phyloP scores from a whole-genome alignment of 2,888 invertebrate genomes.

The Drosophila paramelanica region DNA sequence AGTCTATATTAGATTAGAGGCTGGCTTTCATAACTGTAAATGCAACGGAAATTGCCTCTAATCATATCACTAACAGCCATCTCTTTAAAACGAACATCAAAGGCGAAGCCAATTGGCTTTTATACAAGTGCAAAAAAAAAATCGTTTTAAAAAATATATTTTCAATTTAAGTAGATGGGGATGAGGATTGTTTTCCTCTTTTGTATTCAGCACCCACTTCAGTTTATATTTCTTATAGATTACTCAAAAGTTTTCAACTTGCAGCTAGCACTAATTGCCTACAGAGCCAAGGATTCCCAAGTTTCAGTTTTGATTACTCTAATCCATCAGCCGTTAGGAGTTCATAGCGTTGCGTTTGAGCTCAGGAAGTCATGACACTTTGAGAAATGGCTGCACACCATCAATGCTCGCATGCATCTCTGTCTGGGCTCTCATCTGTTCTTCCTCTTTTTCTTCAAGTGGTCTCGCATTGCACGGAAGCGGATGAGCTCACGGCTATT shows the following conservation, averaged over 20 bases:
- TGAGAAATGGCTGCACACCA: constrained; percentile 48
- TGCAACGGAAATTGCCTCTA: constrained; percentile 32
- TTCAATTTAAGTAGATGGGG: background rate
- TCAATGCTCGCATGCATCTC: constrained; percentile 51
- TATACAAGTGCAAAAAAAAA: background rate
- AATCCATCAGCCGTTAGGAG: constrained; percentile 40
- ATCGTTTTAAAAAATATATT: background rate
- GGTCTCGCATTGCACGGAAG: constrained; percentile 27
- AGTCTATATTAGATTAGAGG: constrained; percentile 70
- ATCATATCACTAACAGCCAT: constrained; percentile 37
- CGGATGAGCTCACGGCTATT: constrained; percentile 62
- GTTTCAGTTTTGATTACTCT: constrained; percentile 37
- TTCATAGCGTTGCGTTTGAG: constrained; percentile 6
- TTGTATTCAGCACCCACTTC: background rate
- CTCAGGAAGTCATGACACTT: constrained; percentile 43
- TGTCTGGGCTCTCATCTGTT: constrained; percentile 29
- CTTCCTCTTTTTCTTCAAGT: constrained; percentile 18
- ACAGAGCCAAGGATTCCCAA: background rate
- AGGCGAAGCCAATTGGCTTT: constrained; percentile 18
- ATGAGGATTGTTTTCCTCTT: background rate
- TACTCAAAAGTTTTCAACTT: constrained; percentile 10
- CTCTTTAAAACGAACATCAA: constrained; percentile 40
- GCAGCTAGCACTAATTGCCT: constrained; percentile 34
- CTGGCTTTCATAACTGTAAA: constrained; percentile 33
- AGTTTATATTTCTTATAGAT: background rate